Evolutionary conservation across 1,140 invertebrate genomes (phyloP).

Genomic region (Bombus huntii): DNA sequence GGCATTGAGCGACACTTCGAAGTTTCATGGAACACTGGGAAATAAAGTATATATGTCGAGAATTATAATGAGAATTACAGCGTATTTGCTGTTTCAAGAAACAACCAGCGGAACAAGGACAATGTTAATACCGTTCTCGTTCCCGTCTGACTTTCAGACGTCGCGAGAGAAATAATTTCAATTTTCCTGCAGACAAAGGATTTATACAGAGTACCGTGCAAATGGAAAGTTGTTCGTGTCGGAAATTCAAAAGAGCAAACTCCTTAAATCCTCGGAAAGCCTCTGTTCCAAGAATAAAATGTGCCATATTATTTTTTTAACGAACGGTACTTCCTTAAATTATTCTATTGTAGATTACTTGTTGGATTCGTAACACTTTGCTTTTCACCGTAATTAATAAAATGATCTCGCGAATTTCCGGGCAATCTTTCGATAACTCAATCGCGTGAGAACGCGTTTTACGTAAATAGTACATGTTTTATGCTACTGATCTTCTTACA

Average conservation of each 20-base stretch:
- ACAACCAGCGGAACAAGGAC: background rate
- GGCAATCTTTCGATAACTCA: no score
- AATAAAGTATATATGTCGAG: background rate
- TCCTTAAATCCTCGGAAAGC: background rate
- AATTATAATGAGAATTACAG: background rate
- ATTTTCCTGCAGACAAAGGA: background rate
- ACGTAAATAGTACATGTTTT: background rate
- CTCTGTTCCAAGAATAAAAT: background rate
- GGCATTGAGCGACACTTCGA: conserved; percentile 5
- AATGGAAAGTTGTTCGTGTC: background rate
- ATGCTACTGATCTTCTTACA: background rate
- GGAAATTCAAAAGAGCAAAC: no score
- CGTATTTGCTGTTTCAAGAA: background rate
- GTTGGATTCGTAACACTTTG: no score
- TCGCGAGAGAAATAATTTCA: background rate
- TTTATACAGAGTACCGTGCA: background rate
- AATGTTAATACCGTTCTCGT: background rate
- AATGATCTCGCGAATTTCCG: no score
- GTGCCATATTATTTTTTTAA: no score
- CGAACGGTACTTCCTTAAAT: no score
- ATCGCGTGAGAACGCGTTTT: background rate
- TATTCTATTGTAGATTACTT: no score
- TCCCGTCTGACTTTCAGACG: background rate
- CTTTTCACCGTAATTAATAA: no score
- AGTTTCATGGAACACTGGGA: background rate